A percentile compares a stretch with the other conserved stretches of the same genome.
Conservation (phyloP, 1,140 invertebrate genomes). For the Hypothenemus hampei region DNA sequence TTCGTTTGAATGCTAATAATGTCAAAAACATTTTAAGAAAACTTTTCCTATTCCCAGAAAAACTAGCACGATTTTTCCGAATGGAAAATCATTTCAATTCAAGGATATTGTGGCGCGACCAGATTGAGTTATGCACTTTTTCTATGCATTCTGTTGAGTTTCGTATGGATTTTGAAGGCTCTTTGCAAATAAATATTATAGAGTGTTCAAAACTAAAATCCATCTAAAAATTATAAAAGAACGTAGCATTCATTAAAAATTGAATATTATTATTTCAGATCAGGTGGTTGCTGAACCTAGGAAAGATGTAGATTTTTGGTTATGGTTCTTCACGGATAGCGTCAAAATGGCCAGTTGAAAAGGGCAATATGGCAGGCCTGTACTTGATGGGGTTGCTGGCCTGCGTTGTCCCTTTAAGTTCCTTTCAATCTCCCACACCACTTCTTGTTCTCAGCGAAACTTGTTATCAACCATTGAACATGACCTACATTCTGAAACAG, state of each 20-base stretch:
- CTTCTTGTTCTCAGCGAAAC: slow-evolving; percentile 36
- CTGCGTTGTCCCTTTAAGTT: slow-evolving; percentile 34
- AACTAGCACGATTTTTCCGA: neutral
- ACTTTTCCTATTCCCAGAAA: slow-evolving; percentile 1
- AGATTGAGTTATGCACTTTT: neutral
- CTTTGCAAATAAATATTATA: neutral
- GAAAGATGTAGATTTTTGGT: neutral
- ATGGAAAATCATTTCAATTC: neutral
- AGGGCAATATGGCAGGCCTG: slow-evolving; percentile 41
- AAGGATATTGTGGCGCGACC: neutral
- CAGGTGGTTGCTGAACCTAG: neutral
- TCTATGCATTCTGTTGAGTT: neutral
- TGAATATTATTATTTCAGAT: neutral
- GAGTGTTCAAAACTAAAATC: neutral
- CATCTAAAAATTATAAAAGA: neutral
- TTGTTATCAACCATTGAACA: slow-evolving; percentile 36
- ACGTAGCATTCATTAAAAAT: neutral
- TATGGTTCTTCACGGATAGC: neutral
- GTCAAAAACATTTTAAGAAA: too few relatives aligned
- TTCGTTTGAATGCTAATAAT: too few relatives aligned
- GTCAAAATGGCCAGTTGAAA: slow-evolving; percentile 40
- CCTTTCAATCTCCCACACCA: slow-evolving; percentile 24
- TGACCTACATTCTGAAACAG: slow-evolving; percentile 32
- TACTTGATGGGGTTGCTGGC: slow-evolving; percentile 40
- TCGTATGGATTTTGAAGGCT: too few relatives aligned